phyloP scores from a whole-genome alignment of 2,888 invertebrate species.

The Abscondita cerata region DNA sequence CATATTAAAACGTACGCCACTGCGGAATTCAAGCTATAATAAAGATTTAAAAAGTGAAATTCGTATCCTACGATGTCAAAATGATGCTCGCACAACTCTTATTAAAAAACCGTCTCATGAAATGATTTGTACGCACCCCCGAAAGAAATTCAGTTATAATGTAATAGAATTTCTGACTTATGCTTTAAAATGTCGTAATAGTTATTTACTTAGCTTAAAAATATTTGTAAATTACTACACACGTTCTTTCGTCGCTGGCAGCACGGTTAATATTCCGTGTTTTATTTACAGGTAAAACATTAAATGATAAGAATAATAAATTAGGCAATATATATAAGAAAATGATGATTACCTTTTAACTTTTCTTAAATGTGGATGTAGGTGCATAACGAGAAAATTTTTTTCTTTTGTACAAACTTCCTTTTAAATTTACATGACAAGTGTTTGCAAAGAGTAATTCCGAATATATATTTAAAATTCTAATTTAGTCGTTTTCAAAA shows the following conservation, averaged over 20 bases:
- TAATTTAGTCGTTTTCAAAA: no score
- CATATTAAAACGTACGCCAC: slow-evolving; percentile 13
- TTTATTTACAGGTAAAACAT: slow-evolving; percentile 8
- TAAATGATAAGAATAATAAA: slow-evolving; percentile 9
- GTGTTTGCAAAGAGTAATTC: background rate
- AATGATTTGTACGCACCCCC: slow-evolving; percentile 29
- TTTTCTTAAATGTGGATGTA: slow-evolving; percentile 1
- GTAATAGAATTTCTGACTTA: slow-evolving; percentile 43
- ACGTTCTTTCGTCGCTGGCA: background rate
- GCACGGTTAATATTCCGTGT: background rate
- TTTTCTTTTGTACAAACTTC: background rate
- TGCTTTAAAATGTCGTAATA: slow-evolving; percentile 38
- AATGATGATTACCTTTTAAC: background rate
- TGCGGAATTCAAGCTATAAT: slow-evolving; percentile 25
- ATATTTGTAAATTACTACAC: slow-evolving; percentile 28
- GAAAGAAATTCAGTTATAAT: slow-evolving; percentile 28
- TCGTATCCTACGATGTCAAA: slow-evolving; percentile 14
- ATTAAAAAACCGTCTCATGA: slow-evolving; percentile 32
- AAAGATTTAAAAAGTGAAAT: slow-evolving; percentile 21
- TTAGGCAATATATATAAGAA: background rate
- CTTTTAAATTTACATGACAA: slow-evolving; percentile 1
- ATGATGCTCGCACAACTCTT: slow-evolving; percentile 18
- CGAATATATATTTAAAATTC: background rate
- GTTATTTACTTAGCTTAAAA: slow-evolving; percentile 38
- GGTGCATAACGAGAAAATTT: background rate